Evolutionary conservation across 1,140 invertebrate species (phyloP).

Genomic region (Danaus melanippus): DNA sequence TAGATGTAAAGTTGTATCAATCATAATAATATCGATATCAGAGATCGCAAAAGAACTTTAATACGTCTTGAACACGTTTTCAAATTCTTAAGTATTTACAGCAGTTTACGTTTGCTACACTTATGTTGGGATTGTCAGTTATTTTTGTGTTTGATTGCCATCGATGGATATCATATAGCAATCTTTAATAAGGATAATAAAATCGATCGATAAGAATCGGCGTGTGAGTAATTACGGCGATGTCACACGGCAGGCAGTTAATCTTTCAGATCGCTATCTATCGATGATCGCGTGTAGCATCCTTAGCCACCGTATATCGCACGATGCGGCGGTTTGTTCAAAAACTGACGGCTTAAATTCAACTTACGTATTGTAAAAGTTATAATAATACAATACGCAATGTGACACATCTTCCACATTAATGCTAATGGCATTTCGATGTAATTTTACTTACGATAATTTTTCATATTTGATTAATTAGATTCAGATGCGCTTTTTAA

Average conservation of each 20-base stretch:
- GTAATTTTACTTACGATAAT: constrained; percentile 33
- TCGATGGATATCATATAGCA: constrained; percentile 20
- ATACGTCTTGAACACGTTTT: too few relatives aligned
- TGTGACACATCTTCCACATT: constrained; percentile 29
- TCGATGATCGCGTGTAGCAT: constrained; percentile 54
- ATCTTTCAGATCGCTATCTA: constrained; percentile 61
- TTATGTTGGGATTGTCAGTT: constrained; percentile 2
- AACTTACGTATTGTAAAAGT: constrained; percentile 28
- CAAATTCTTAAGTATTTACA: too few relatives aligned
- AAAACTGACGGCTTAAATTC: constrained; percentile 29
- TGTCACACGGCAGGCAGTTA: constrained; percentile 52
- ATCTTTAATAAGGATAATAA: constrained; percentile 41
- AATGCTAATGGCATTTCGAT: constrained; percentile 39
- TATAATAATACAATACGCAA: constrained; percentile 8
- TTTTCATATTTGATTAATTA: constrained; percentile 48
- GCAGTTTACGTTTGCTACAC: too few relatives aligned
- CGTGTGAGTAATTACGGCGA: constrained; percentile 63
- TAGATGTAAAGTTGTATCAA: constrained; percentile 4
- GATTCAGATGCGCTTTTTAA: constrained; percentile 12
- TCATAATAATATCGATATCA: background rate
- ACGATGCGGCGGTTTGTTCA: constrained; percentile 26
- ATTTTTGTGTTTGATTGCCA: constrained; percentile 17
- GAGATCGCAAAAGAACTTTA: too few relatives aligned
- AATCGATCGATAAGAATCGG: constrained; percentile 52
- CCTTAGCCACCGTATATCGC: constrained; percentile 26